Evolutionary conservation across 2,888 invertebrate species (phyloP).

Genomic region (Idaea biselata): DNA sequence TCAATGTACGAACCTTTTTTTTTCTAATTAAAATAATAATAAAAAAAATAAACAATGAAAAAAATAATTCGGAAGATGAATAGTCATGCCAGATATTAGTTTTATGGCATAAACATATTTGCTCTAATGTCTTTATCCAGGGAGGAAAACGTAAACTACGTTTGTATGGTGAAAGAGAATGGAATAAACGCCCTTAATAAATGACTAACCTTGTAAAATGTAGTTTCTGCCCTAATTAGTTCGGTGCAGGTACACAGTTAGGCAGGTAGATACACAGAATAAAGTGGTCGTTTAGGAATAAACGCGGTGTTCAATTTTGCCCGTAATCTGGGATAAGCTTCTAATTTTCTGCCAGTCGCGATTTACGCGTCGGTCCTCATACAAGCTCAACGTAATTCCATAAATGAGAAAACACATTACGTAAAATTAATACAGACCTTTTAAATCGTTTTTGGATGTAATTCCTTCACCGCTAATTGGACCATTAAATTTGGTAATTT

Average conservation of each 20-base stretch:
- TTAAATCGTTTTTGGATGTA: conserved; percentile 12
- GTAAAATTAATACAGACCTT: conserved; percentile 25
- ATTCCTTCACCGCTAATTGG: conserved; percentile 19
- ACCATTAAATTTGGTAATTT: conserved; percentile 10
- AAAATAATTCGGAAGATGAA: too few relatives aligned
- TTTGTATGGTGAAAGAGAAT: too few relatives aligned
- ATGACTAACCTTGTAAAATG: background rate
- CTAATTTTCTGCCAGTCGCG: conserved; percentile 53
- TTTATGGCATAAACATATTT: too few relatives aligned
- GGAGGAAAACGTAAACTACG: too few relatives aligned
- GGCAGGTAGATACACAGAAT: conserved; percentile 33
- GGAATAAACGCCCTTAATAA: too few relatives aligned
- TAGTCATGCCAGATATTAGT: too few relatives aligned
- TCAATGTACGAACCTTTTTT: too few relatives aligned
- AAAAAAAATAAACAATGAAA: too few relatives aligned
- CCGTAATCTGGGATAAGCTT: conserved; percentile 57
- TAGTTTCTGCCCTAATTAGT: conserved; percentile 1
- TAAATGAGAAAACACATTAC: conserved; percentile 33
- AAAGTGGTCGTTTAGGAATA: conserved; percentile 37
- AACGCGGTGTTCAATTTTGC: conserved; percentile 48
- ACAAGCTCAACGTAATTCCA: conserved; percentile 31
- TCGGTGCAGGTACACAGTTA: conserved; percentile 9
- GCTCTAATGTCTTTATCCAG: too few relatives aligned
- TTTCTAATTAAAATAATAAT: too few relatives aligned
- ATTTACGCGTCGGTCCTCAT: conserved; percentile 44